Conservation (phyloP, 2,888 invertebrate species). For the Volucella bombylans region DNA sequence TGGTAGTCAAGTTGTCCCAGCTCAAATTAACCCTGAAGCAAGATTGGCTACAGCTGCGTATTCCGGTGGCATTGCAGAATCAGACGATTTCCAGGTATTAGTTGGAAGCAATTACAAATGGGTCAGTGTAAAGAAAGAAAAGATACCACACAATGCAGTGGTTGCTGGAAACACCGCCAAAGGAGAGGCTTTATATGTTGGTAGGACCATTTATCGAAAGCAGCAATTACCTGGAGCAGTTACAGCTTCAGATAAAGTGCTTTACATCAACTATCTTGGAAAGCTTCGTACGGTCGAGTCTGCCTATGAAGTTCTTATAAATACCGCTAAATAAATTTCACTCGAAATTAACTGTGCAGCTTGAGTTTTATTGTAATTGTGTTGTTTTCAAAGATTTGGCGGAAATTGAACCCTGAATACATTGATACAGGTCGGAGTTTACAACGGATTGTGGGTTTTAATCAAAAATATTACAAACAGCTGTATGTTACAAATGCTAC, state of each 20-base stretch:
- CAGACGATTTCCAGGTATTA: constrained; percentile 42
- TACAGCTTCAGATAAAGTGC: constrained; percentile 33
- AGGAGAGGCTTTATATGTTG: constrained; percentile 42
- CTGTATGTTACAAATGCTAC: no score
- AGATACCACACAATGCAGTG: constrained; percentile 32
- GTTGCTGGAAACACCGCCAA: constrained; percentile 29
- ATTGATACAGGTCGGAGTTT: no score
- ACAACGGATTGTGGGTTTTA: no score
- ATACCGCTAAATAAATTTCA: neutral
- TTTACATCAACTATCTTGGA: constrained; percentile 49
- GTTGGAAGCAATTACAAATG: constrained; percentile 37
- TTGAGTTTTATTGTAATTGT: no score
- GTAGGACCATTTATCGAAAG: constrained; percentile 32
- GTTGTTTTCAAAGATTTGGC: no score
- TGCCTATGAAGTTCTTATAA: constrained; percentile 37
- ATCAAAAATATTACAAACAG: no score
- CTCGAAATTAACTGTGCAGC: no score
- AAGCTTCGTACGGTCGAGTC: constrained; percentile 43
- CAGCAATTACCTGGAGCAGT: constrained; percentile 28
- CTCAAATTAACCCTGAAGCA: constrained; percentile 12
- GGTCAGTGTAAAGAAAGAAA: constrained; percentile 35
- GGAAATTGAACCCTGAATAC: no score
- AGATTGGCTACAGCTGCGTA: constrained; percentile 27
- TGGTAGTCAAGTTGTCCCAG: constrained; percentile 46
- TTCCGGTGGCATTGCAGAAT: constrained; percentile 43